These are phyloP conservation scores for Cotesia typhae DNA, from an alignment of 1,140 invertebrate genomes.

Conservation along the genomic window DNA sequence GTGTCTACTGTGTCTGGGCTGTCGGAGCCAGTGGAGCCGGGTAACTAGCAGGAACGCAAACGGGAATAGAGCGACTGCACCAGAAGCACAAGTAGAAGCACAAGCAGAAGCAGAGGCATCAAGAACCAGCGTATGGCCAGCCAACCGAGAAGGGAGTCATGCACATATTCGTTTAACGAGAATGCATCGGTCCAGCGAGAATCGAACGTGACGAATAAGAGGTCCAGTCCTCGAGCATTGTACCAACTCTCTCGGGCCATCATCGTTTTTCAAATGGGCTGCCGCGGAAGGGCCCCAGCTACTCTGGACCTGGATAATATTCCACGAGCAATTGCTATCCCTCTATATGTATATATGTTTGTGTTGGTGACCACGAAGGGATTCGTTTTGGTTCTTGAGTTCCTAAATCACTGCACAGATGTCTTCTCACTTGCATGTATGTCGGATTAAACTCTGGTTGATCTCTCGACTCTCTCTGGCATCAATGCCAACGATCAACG, in stretches of 20 bases:
- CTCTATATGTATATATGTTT: neutral
- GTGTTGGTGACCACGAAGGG: neutral
- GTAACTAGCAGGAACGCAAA: constrained; percentile 23
- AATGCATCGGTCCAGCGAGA: constrained; percentile 32
- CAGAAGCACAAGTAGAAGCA: neutral
- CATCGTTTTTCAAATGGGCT: constrained; percentile 22
- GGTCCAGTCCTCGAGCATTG: neutral
- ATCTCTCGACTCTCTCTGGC: neutral
- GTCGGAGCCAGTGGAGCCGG: constrained; percentile 11
- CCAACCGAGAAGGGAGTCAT: constrained; percentile 17
- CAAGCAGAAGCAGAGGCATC: neutral
- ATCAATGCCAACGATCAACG: constrained; percentile 18
- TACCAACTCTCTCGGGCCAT: constrained; percentile 24
- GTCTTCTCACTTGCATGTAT: constrained; percentile 1
- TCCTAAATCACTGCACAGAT: constrained; percentile 21
- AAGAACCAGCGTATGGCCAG: neutral
- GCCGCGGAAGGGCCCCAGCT: neutral
- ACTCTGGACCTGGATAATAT: constrained; percentile 14
- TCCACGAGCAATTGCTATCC: neutral
- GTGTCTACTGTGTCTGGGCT: no score
- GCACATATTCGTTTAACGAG: constrained; percentile 32
- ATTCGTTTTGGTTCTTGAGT: constrained; percentile 25
- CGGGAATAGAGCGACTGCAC: neutral
- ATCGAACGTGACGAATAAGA: constrained; percentile 34
- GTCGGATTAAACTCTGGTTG: neutral